Conservation (phyloP, 2,888 invertebrate species). For the Rotaria sp. region DNA sequence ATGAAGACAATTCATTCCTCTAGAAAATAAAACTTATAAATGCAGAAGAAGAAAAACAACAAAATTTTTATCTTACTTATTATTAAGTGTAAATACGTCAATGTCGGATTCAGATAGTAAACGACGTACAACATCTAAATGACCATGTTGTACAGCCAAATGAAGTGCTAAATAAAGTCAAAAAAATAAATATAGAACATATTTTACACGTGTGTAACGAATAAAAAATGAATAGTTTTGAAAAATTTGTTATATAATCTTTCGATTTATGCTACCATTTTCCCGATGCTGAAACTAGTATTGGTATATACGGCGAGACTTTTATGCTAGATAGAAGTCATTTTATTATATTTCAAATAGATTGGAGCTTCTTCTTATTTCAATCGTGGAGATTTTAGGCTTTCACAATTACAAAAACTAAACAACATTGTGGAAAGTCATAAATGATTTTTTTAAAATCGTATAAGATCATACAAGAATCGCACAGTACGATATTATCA, state of each 20-base stretch:
- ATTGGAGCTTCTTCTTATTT: no score
- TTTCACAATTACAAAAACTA: no score
- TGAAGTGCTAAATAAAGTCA: slow-evolving; percentile 33
- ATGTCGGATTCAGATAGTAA: slow-evolving; percentile 34
- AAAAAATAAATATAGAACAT: neutral
- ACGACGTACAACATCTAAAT: slow-evolving; percentile 31
- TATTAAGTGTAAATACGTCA: slow-evolving; percentile 31
- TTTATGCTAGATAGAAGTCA: neutral
- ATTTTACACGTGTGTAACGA: no score
- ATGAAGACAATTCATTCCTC: slow-evolving; percentile 37
- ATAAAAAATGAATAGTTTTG: no score
- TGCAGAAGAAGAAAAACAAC: neutral
- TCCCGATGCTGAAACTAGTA: no score
- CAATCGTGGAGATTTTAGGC: no score
- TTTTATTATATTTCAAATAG: no score
- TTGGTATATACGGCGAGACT: no score
- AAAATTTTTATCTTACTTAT: neutral
- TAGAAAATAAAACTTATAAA: neutral
- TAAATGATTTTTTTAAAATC: no score
- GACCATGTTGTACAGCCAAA: slow-evolving; percentile 38
- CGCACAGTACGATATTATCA: no score
- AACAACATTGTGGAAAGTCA: no score
- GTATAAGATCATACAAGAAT: no score
- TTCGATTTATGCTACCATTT: neutral
- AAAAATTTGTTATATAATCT: neutral